These are phyloP conservation scores for Watersipora subatra DNA, from an alignment of 1,140 invertebrate species.

Conservation along the genomic window DNA sequence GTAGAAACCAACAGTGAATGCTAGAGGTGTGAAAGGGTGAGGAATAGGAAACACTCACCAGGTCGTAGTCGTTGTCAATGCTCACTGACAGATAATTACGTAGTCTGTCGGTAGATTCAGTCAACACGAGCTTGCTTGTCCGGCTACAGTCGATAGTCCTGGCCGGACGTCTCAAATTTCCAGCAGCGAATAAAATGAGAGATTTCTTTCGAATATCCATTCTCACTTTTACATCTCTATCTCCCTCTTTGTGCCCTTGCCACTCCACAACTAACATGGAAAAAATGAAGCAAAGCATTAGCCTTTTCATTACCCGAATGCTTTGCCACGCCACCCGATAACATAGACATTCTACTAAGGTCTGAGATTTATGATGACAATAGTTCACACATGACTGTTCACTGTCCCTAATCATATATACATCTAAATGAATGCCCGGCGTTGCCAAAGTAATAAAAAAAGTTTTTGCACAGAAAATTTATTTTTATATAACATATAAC, in stretches of 20 bases:
- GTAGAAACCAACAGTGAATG: no score
- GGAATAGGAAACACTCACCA: no score
- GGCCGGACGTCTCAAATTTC: neutral
- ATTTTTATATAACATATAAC: no score
- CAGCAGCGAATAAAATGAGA: neutral
- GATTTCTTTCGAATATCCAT: neutral
- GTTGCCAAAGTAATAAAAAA: no score
- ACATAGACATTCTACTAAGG: neutral
- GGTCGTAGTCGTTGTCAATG: neutral
- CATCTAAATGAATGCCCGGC: no score
- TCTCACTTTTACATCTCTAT: neutral
- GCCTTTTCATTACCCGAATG: no score
- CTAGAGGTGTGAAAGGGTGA: no score
- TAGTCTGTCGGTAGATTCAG: neutral
- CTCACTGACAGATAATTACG: neutral
- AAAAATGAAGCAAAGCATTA: no score
- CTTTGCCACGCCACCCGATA: no score
- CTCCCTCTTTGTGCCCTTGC: neutral
- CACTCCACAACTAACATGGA: neutral
- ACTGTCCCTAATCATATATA: no score
- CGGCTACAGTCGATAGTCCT: neutral
- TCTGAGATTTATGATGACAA: slow-evolving; percentile 16
- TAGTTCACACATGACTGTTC: no score
- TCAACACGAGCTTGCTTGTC: neutral
- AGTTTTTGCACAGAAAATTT: no score